Evolutionary conservation across 2,797 vertebrate genomes (phyloP).

Genomic region (Garrulus glandarius): DNA sequence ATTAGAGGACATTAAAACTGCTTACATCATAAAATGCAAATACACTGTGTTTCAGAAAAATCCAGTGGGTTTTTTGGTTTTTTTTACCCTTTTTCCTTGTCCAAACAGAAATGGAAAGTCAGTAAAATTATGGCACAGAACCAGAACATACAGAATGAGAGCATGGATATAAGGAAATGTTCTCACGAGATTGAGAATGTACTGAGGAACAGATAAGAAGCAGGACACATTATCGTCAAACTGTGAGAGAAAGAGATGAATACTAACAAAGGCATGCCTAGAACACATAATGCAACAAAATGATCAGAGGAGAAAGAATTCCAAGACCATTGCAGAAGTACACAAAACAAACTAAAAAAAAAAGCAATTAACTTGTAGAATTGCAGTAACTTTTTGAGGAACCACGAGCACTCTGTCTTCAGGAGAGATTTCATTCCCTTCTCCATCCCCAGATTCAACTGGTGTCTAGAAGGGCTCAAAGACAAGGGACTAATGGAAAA

Average conservation of each 20-base stretch:
- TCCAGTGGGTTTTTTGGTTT: background rate
- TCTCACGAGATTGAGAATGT: background rate
- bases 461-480: background rate
- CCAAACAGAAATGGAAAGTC: background rate
- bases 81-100: background rate
- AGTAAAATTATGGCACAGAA: background rate
- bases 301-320: background rate
- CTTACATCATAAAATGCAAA: background rate
- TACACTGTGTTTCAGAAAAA: background rate
- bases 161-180: background rate
- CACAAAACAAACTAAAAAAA: fast-evolving
- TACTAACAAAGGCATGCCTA: background rate
- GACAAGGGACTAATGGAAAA: background rate
- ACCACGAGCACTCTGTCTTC: background rate
- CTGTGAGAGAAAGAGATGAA: background rate
- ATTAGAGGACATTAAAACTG: background rate
- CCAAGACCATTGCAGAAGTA: background rate
- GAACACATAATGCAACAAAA: background rate
- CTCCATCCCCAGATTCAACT: background rate
- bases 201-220: background rate
- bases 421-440: background rate
- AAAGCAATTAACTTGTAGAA: background rate
- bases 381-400: background rate
- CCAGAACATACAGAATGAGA: background rate
- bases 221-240: background rate